phyloP scores from a whole-genome alignment of 2,888 invertebrate species.

The Andrena bicolor region DNA sequence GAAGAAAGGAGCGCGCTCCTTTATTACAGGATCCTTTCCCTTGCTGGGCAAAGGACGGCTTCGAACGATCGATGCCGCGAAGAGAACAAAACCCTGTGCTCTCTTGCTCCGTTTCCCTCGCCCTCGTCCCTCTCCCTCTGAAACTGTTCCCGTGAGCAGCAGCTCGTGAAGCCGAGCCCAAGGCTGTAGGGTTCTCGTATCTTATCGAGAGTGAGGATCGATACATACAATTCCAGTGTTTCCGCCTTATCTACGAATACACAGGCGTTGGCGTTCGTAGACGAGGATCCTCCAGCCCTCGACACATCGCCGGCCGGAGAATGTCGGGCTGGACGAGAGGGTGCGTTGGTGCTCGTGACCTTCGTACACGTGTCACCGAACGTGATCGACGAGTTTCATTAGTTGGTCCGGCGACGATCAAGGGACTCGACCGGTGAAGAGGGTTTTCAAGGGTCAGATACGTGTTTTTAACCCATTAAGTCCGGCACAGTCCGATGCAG shows the following conservation, averaged over 20 bases:
- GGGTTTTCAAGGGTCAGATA: constrained; percentile 5
- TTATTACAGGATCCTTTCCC: constrained; percentile 70
- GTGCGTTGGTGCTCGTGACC: constrained; percentile 43
- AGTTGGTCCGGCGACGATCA: constrained; percentile 38
- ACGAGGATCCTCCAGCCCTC: constrained; percentile 17
- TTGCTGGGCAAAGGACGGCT: constrained; percentile 60
- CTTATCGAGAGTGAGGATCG: constrained; percentile 71
- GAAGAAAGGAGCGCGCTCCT: constrained; percentile 50
- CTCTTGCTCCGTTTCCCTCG: constrained; percentile 17
- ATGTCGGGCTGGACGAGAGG: not conserved
- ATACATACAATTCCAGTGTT: constrained; percentile 72
- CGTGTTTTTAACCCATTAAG: constrained; percentile 45
- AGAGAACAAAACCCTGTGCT: constrained; percentile 66
- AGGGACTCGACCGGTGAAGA: not conserved
- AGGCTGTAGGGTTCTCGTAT: constrained; percentile 58
- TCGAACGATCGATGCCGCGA: constrained; percentile 66
- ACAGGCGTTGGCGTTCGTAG: constrained; percentile 55
- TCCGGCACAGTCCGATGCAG: not conserved
- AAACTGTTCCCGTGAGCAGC: constrained; percentile 57
- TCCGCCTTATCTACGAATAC: constrained; percentile 71
- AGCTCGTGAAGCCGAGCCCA: constrained; percentile 65
- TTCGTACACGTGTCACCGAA: constrained; percentile 52
- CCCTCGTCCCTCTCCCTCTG: not conserved
- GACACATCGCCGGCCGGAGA: constrained; percentile 9
- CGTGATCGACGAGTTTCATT: constrained; percentile 64